Percentiles rank a stretch among this genome's conserved stretches.
These are phyloP conservation scores for Smittia sp. DNA, from an alignment of 2,888 invertebrate genomes.

Conservation along the genomic window DNA sequence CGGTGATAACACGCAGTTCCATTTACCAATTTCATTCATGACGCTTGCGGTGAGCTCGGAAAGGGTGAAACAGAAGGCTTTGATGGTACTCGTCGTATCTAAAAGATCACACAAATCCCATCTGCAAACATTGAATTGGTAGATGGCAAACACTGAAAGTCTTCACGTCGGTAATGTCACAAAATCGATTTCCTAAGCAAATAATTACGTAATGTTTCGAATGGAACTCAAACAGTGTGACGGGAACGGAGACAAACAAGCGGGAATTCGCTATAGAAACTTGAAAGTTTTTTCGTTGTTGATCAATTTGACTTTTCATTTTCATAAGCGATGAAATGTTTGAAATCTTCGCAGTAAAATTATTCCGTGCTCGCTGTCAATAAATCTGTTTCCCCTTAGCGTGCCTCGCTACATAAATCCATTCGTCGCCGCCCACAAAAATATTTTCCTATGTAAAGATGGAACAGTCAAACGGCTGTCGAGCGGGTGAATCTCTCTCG, in stretches of 20 bases:
- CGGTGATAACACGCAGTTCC: slow-evolving; percentile 38
- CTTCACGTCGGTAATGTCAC: not conserved
- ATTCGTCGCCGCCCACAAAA: slow-evolving; percentile 11
- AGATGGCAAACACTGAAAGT: not conserved
- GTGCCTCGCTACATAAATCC: not conserved
- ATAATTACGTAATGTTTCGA: slow-evolving; percentile 23
- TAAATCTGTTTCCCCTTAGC: slow-evolving; percentile 12
- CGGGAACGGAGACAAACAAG: not conserved
- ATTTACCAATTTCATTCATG: slow-evolving; percentile 14
- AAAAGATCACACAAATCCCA: slow-evolving; percentile 27
- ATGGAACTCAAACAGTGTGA: not conserved
- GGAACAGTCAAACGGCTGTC: slow-evolving; percentile 16
- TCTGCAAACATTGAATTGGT: slow-evolving; percentile 10
- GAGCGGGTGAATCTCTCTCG: not conserved
- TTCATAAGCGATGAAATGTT: not conserved
- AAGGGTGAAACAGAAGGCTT: slow-evolving; percentile 10
- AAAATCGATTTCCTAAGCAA: slow-evolving; percentile 9
- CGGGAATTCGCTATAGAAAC: not conserved
- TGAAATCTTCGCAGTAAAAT: slow-evolving; percentile 1
- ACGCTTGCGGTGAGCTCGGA: slow-evolving; percentile 23
- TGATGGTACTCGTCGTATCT: not conserved
- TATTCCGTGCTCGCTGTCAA: not conserved
- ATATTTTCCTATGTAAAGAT: slow-evolving; percentile 8
- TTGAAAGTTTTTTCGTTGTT: not conserved
- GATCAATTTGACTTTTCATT: not conserved